Percentiles rank a stretch among this genome's conserved stretches.
Evolutionary conservation across 2,113 vertebrate genomes (phyloP).

Genomic region (Neolamprologus sp.): DNA sequence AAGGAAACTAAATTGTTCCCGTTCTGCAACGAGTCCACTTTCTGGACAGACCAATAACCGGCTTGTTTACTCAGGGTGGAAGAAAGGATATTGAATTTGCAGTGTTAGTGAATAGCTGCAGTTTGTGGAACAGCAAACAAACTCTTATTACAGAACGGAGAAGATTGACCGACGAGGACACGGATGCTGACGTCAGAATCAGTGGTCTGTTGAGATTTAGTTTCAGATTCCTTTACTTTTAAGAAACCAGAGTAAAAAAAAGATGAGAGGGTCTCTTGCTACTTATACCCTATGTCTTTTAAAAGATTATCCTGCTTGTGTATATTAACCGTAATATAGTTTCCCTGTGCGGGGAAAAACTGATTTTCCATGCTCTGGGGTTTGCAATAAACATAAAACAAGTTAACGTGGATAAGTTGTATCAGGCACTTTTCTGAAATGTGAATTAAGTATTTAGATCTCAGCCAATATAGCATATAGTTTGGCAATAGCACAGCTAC

Average conservation of each 20-base stretch:
- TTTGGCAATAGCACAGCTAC: neutral
- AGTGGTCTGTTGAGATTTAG: neutral
- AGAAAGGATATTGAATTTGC: slow-evolving; percentile 49
- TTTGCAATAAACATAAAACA: neutral
- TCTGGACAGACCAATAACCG: slow-evolving; percentile 14
- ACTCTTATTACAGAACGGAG: neutral
- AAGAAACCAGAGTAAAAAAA: neutral
- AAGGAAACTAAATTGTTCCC: slow-evolving; percentile 45
- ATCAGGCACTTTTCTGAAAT: neutral
- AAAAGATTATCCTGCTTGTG: neutral
- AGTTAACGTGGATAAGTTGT: neutral
- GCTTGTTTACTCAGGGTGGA: slow-evolving; percentile 44
- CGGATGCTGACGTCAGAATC: neutral
- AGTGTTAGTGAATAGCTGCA: neutral
- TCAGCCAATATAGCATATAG: neutral
- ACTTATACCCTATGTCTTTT: neutral
- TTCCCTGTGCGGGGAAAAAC: neutral
- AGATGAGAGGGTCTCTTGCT: neutral
- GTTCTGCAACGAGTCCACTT: neutral
- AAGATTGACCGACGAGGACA: neutral
- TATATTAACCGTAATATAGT: neutral
- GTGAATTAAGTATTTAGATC: neutral
- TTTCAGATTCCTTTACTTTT: neutral
- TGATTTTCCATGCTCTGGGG: neutral
- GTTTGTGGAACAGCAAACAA: slow-evolving; percentile 40